Conservation (phyloP, 2,888 invertebrate genomes). For the Allophyes oxyacanthae region DNA sequence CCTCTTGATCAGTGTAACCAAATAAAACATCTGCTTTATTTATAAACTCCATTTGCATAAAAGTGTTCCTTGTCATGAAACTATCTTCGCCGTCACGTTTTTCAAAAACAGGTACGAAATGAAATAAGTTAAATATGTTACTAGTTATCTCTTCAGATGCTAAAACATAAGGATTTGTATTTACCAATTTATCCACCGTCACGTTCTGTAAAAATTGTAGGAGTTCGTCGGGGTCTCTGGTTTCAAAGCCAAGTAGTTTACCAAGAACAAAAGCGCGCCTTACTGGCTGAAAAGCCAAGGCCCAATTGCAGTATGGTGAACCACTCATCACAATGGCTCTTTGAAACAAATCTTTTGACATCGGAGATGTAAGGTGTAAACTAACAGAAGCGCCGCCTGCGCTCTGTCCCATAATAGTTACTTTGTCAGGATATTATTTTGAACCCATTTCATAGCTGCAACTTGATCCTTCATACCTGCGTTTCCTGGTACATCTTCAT, state of each 20-base stretch:
- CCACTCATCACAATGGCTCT: slow-evolving; percentile 28
- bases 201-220: slow-evolving; percentile 24
- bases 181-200: slow-evolving; percentile 13
- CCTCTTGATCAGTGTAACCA: slow-evolving; percentile 19
- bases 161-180: slow-evolving; percentile 16
- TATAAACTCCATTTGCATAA: neutral
- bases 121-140: slow-evolving; percentile 16
- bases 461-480: slow-evolving; percentile 34
- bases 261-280: slow-evolving; percentile 28
- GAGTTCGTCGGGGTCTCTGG: slow-evolving; percentile 9
- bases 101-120: slow-evolving; percentile 30
- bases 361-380: slow-evolving; percentile 18
- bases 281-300: slow-evolving; percentile 9
- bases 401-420: slow-evolving; percentile 26
- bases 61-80: slow-evolving; percentile 12
- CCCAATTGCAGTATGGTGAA: slow-evolving; percentile 6
- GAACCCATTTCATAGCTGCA: slow-evolving; percentile 21
- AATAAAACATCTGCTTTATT: slow-evolving; percentile 30
- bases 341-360: slow-evolving; percentile 23
- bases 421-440: slow-evolving; percentile 18
- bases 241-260: slow-evolving; percentile 18
- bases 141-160: slow-evolving; percentile 12
- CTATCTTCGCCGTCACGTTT: slow-evolving; percentile 13
- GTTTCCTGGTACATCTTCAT: slow-evolving; percentile 26
- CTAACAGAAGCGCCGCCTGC: slow-evolving; percentile 23